phyloP scores from a whole-genome alignment of 2,113 vertebrate genomes.

The Natator depressus region DNA sequence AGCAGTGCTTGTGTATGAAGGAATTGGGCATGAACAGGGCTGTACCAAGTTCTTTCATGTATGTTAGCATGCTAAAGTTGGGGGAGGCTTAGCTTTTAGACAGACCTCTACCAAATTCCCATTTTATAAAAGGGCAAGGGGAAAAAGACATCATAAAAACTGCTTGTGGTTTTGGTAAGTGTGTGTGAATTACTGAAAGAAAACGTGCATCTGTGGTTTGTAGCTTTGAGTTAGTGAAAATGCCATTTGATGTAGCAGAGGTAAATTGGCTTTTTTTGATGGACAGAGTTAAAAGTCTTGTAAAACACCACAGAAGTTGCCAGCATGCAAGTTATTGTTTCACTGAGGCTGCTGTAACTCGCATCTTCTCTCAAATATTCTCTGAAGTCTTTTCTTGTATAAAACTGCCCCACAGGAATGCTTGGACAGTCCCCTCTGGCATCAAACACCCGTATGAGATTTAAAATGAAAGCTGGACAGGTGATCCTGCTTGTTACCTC shows the following conservation, averaged over 20 bases:
- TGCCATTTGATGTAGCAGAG: slow-evolving; percentile 28
- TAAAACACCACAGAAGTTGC: slow-evolving; percentile 43
- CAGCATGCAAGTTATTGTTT: slow-evolving; percentile 59
- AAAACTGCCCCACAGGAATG: slow-evolving; percentile 19
- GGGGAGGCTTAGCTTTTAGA: neutral
- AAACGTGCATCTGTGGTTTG: neutral
- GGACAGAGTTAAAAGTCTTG: slow-evolving; percentile 27
- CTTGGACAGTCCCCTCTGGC: slow-evolving; percentile 43
- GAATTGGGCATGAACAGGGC: neutral
- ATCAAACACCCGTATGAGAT: slow-evolving; percentile 57
- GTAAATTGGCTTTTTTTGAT: slow-evolving; percentile 5
- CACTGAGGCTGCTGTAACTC: slow-evolving; percentile 31
- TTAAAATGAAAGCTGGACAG: slow-evolving; percentile 30
- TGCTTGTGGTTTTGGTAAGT: neutral
- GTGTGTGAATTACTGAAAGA: neutral
- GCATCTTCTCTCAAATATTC: slow-evolving; percentile 4
- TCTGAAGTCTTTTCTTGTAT: slow-evolving; percentile 20
- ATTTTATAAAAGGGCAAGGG: slow-evolving; percentile 15
- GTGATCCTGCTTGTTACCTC: neutral
- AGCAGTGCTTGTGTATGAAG: neutral
- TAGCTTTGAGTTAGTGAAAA: neutral
- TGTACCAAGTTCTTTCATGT: neutral
- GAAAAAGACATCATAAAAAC: slow-evolving; percentile 4
- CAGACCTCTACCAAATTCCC: slow-evolving; percentile 24
- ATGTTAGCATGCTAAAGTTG: slow-evolving; percentile 17